Evolutionary conservation across 2,888 invertebrate genomes (phyloP), one percentile per base, ranked within the genome.

Genomic region (Monochamus alternatus): DNA sequence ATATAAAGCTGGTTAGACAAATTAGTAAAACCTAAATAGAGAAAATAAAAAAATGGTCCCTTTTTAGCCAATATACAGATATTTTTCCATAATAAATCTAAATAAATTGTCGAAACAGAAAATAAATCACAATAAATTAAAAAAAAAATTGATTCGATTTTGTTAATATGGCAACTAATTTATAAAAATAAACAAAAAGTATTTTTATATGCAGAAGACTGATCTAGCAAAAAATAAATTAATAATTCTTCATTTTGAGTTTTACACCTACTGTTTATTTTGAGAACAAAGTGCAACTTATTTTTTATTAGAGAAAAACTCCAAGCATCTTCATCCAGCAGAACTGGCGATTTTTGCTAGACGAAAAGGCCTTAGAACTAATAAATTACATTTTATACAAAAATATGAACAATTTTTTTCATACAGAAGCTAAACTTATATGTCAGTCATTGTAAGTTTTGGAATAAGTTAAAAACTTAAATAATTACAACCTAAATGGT

Each of bases 401-500:
- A 88, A 88, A 89, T 88, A 88, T 87, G 86, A 87, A 87, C 86
- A 86, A 82, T 84, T 84, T 82, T 80, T 83, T 79, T 75, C 78
- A 81, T 81, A 81, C 78, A 84, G 81, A 83, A 85, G 84, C 84
- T 84, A 81, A 85, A 83, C 81, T 80, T 81, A 78, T 79, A 84
- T 85, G 87, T 88, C 87, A 88, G 87, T 88, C 87, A 85, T 82
- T 85, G 82, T 85, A 83, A 84, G 82, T 84, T 85, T 81, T 83
- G 85, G 84, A 86, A 86, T 86, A 85, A 85, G 84, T 85, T 84
- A 85, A 82, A 75, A 78, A 79, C 78, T 74, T 78, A 80, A 77
- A 79, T 78, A 81, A 81, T 90, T 93, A 95, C 81, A 94, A 92
- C 90, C 94, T 92, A 91, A 94, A 94, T 84, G 94, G 94, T 90